Conservation (phyloP, 2,888 invertebrate genomes). For the Oxycera nigricornis region DNA sequence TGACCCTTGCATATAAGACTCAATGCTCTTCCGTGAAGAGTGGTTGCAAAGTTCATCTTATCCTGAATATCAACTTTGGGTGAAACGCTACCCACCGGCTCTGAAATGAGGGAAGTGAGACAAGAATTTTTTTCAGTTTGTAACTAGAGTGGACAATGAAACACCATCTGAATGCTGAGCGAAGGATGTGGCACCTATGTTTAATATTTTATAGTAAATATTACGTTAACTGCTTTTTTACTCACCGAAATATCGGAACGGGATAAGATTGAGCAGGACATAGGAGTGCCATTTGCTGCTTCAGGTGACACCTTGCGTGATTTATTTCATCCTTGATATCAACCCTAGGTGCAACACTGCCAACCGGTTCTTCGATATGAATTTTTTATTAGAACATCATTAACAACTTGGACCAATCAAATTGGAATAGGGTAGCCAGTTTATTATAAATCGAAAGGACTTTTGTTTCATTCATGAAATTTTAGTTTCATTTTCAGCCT, state of each 20-base stretch:
- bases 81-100: constrained; percentile 73
- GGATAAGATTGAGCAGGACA: constrained; percentile 70
- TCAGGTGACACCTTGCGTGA: constrained; percentile 63
- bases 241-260: constrained; percentile 57
- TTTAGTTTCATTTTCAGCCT: too few relatives aligned
- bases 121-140: neutral
- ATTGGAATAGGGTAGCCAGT: too few relatives aligned
- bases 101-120: constrained; percentile 61
- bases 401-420: too few relatives aligned
- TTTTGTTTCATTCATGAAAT: too few relatives aligned
- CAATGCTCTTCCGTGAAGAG: constrained; percentile 62
- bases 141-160: neutral
- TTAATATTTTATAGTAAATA: too few relatives aligned
- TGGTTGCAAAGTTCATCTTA: constrained; percentile 63
- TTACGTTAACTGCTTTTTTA: too few relatives aligned
- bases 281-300: constrained; percentile 68
- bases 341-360: constrained; percentile 69
- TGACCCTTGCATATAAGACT: constrained; percentile 72
- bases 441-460: too few relatives aligned
- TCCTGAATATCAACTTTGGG: constrained; percentile 72
- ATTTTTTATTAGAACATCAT: too few relatives aligned
- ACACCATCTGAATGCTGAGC: neutral
- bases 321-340: constrained; percentile 71
- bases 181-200: too few relatives aligned
- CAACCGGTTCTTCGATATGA: constrained; percentile 62